A percentile compares a stretch with the other conserved stretches of the same genome.
Evolutionary conservation across 2,797 vertebrate genomes (phyloP).

Genomic region (Pelodytes ibericus): DNA sequence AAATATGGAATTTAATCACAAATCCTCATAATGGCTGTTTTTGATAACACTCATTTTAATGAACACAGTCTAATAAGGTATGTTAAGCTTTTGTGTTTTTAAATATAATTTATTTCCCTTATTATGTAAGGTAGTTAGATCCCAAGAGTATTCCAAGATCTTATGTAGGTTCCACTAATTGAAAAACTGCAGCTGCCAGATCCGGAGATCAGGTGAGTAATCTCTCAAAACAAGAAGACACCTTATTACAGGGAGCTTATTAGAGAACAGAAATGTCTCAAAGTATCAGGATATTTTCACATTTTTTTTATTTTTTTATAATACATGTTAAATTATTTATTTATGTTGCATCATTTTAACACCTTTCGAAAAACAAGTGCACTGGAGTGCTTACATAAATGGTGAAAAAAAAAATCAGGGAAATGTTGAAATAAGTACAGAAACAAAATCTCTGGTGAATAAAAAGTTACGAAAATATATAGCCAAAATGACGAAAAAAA

Average conservation of each 20-base stretch:
- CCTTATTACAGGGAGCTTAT: constrained; percentile 25
- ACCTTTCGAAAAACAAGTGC: too few species aligned
- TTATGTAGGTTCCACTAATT: constrained; percentile 32
- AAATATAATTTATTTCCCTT: not conserved
- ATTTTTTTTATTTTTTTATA: not conserved
- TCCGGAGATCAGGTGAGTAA: constrained; percentile 16
- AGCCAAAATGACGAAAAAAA: too few species aligned
- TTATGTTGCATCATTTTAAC: not conserved
- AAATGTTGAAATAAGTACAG: too few species aligned
- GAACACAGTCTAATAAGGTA: not conserved
- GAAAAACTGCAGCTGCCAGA: constrained; percentile 26
- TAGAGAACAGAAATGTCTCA: constrained; percentile 4
- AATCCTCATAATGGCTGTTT: not conserved
- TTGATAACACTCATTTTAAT: not conserved
- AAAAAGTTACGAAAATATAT: too few species aligned
- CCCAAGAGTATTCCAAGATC: constrained; percentile 11
- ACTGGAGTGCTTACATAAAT: too few species aligned
- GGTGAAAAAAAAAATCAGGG: too few species aligned
- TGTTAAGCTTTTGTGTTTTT: not conserved
- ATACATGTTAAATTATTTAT: not conserved
- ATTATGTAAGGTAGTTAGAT: constrained; percentile 12
- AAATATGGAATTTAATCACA: too few species aligned
- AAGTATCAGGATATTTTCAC: constrained; percentile 3
- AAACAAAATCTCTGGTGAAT: too few species aligned
- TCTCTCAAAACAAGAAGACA: constrained; percentile 29